Evolutionary conservation across 2,888 invertebrate genomes (phyloP).

Genomic region (Conops quadrifasciatus): DNA sequence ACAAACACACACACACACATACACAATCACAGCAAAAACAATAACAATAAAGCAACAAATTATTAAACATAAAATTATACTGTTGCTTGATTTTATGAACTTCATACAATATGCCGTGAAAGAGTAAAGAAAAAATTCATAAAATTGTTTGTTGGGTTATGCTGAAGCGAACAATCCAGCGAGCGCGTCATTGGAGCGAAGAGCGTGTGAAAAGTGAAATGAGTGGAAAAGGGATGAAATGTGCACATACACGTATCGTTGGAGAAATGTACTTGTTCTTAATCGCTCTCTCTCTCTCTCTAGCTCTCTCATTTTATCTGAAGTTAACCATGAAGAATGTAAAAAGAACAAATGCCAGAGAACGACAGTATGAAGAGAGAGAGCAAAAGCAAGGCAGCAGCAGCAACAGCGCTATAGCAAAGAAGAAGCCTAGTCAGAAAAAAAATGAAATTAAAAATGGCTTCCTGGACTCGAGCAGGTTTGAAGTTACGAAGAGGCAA

Average conservation of each 20-base stretch:
- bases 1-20: slow-evolving; percentile 1
- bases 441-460: slow-evolving; percentile 33
- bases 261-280: not conserved
- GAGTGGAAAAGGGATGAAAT: not conserved
- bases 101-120: not conserved
- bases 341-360: not conserved
- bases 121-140: not conserved
- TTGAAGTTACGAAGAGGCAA: not conserved
- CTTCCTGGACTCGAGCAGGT: slow-evolving; percentile 31
- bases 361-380: not conserved
- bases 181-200: not conserved
- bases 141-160: slow-evolving; percentile 27
- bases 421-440: not conserved
- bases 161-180: not conserved
- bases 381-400: not conserved
- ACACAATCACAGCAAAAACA: not conserved
- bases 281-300: not conserved
- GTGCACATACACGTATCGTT: no score
- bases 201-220: not conserved
- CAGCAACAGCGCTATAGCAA: not conserved
- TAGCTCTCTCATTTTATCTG: not conserved
- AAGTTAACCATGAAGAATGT: not conserved
- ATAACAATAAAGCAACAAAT: not conserved
- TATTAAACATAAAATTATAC: no score
- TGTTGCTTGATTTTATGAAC: not conserved